Base-by-base conservation (phyloP, 2,797 vertebrate species). In the Pteropus rufus region DNA sequence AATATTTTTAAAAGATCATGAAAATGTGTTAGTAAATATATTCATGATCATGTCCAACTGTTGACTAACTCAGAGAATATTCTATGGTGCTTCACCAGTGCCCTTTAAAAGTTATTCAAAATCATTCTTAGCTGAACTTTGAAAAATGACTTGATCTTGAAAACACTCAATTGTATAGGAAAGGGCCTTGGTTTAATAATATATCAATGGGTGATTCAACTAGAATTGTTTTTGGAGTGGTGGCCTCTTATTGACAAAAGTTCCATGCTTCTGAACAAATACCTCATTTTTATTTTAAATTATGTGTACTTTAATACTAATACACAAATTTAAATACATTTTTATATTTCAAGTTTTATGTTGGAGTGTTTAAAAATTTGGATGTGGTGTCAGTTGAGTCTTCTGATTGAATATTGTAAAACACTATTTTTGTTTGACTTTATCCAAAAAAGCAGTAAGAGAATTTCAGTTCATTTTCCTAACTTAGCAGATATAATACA, bases 121-220 rank as follows among this genome's bases (percentile, higher is more conserved):
- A 86, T 67, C 9, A 60, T 93, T 96, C 52, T 92, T 24, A 86
- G 73, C 11, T 89, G 87, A 95, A 91, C 79, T 96, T 96, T 83
- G 60, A 91, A 89, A 94, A 93, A 83, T 79, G n/a, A 64, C 34
- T 93, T 93, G 29, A 89, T 96, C 29, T 95, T 79, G 69, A 90
- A 34, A 91, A 26, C 31, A 81, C 56, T 93, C 64, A 83, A 23
- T 94, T 89, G 75, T 79, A 26, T 60, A 76, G 21, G 80, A 84
- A 64, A 85, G 81, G 26, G 34, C 5, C 44, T 69, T 86, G n/a
- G 10, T 70, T 82, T 93, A 54, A 69, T 60, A 77, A 88, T 69
- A 54, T 1, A 24, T 62, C 58, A 89, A 10, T 24, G 19, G 24
- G 34, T n/a, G n/a, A 94, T 89, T 82, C 72, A 58, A 85, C 64